Percentiles rank a stretch among this genome's conserved stretches.
Evolutionary conservation across 2,888 invertebrate genomes (phyloP).

Genomic region (Tenthredo notha): DNA sequence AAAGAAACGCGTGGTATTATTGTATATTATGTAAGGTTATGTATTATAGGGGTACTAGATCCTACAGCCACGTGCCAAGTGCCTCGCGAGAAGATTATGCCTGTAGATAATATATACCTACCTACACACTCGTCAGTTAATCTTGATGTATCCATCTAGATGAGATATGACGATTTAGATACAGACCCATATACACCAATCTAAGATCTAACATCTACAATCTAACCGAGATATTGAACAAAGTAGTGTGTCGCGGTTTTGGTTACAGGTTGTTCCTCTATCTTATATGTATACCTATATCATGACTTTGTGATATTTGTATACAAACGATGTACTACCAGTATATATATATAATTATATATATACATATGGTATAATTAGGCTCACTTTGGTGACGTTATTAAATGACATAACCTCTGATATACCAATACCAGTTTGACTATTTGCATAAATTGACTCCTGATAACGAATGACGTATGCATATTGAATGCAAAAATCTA

Average conservation of each 20-base stretch:
- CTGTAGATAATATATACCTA: constrained; percentile 58
- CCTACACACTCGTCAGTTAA: constrained; percentile 66
- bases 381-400: background rate
- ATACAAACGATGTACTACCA: background rate
- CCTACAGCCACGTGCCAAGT: constrained; percentile 59
- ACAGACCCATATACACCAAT: constrained; percentile 64
- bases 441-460: constrained; percentile 5
- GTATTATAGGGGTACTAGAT: constrained; percentile 6
- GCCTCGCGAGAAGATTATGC: constrained; percentile 69
- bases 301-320: background rate
- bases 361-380: background rate
- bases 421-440: background rate
- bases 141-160: constrained; percentile 77
- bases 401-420: background rate
- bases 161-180: constrained; percentile 77
- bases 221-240: constrained; percentile 66
- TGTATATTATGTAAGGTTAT: background rate
- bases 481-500: background rate
- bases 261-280: constrained; percentile 32
- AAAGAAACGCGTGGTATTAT: background rate
- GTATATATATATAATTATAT: background rate
- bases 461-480: constrained; percentile 7
- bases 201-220: constrained; percentile 73
- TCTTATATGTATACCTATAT: background rate
- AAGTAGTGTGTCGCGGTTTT: constrained; percentile 21